A percentile compares a stretch with the other conserved stretches of the same genome.
phyloP scores from a whole-genome alignment of 2,797 vertebrate species.

The Pseudochromis fuscus region DNA sequence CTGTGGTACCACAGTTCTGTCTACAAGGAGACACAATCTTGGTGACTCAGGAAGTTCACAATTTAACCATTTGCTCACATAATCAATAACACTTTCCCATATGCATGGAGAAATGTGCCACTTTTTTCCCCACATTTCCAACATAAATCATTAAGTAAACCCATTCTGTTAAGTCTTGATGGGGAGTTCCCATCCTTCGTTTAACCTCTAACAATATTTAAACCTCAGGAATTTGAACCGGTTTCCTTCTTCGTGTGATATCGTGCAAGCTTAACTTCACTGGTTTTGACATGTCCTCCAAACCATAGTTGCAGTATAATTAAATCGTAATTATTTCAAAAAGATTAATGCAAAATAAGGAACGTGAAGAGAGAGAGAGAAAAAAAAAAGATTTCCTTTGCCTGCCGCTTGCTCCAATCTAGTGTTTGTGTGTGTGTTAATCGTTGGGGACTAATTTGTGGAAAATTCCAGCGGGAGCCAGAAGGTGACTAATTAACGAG shows the following conservation, averaged over 20 bases:
- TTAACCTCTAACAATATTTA: slow-evolving; percentile 1
- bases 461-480: slow-evolving; percentile 51
- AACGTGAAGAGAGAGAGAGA: neutral
- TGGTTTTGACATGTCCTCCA: neutral
- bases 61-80: neutral
- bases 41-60: neutral
- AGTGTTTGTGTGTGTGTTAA: slow-evolving; percentile 28
- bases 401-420: neutral
- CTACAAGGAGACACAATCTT: neutral
- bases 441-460: slow-evolving; percentile 54
- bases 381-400: slow-evolving; percentile 4
- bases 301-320: neutral
- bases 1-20: neutral
- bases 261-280: neutral
- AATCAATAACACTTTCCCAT: neutral
- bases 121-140: neutral
- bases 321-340: neutral
- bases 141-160: too few species aligned
- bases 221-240: slow-evolving; percentile 8
- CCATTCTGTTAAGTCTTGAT: too few species aligned
- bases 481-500: slow-evolving; percentile 64
- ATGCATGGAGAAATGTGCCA: neutral
- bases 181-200: neutral
- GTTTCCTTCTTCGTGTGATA: neutral
- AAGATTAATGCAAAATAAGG: neutral